Percentiles rank a stretch among this genome's conserved stretches.
Evolutionary conservation across 1,140 invertebrate species (phyloP).

Genomic region (Chrysomallon squamiferum): DNA sequence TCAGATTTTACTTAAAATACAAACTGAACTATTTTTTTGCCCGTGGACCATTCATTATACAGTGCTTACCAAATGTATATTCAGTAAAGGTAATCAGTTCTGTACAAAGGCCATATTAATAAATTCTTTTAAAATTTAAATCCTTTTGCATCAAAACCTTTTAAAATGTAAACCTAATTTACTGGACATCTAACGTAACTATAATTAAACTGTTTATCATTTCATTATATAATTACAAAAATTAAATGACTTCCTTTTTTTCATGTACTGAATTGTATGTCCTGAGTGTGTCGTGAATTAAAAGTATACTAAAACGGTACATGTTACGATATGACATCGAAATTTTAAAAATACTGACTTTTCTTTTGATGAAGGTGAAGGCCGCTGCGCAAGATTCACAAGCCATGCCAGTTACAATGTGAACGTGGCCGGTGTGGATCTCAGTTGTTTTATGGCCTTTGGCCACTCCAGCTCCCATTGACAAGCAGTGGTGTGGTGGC

Average conservation of each 20-base stretch:
- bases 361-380: conserved; percentile 51
- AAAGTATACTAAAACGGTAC: neutral
- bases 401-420: conserved; percentile 12
- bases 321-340: neutral
- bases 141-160: no score
- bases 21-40: no score
- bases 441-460: conserved; percentile 4
- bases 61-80: no score
- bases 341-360: conserved; percentile 27
- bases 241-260: neutral
- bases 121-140: no score
- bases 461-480: conserved; percentile 22
- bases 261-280: neutral
- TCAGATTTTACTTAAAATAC: neutral
- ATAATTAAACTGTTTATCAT: neutral
- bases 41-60: no score
- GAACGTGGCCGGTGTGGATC: neutral
- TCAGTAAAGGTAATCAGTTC: no score
- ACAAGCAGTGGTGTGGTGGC: neutral
- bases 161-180: no score
- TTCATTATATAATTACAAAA: neutral
- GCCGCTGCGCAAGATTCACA: conserved; percentile 45
- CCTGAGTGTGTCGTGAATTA: neutral
- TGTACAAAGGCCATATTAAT: no score
- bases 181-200: no score